Evolutionary conservation across 2,797 vertebrate species (phyloP).

Genomic region (Phoxinus dragarum): DNA sequence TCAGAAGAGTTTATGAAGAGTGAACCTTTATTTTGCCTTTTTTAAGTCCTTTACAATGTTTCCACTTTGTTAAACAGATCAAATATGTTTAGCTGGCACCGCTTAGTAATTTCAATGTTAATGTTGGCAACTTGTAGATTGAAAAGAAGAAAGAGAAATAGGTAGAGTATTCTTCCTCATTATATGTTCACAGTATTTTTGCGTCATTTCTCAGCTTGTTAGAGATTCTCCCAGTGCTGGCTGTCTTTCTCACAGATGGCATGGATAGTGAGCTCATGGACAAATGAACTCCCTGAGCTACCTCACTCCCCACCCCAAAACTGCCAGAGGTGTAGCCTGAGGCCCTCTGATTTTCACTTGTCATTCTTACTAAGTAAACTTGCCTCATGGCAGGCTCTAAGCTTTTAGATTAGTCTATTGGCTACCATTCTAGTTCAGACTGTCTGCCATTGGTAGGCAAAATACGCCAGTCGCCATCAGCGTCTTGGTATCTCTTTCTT

Average conservation of each 20-base stretch:
- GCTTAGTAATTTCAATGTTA: not conserved
- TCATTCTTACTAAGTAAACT: slow-evolving; percentile 59
- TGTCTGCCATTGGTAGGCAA: slow-evolving; percentile 39
- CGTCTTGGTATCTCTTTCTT: slow-evolving; percentile 14
- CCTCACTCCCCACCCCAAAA: slow-evolving; percentile 18
- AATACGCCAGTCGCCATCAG: slow-evolving; percentile 25
- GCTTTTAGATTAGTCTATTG: slow-evolving; percentile 47
- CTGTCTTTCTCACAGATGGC: slow-evolving; percentile 30
- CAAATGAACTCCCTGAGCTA: slow-evolving; percentile 27
- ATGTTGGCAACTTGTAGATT: not conserved
- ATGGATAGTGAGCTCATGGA: slow-evolving; percentile 23
- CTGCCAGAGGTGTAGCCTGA: slow-evolving; percentile 54
- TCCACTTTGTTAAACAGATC: not conserved
- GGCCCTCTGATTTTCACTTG: slow-evolving; percentile 55
- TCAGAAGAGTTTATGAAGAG: slow-evolving; percentile 14
- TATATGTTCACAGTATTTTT: slow-evolving; percentile 19
- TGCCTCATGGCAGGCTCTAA: slow-evolving; percentile 37
- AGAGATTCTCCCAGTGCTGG: not conserved
- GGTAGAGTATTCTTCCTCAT: not conserved
- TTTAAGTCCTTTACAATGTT: not conserved
- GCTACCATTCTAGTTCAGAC: slow-evolving; percentile 46
- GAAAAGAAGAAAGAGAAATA: not conserved
- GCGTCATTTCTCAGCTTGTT: not conserved
- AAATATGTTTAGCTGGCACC: not conserved
- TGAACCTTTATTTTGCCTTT: not conserved